Evolutionary conservation across 2,797 vertebrate genomes (phyloP), one percentile per base, ranked within the genome.

Genomic region (Parotocinclus haroldoi): DNA sequence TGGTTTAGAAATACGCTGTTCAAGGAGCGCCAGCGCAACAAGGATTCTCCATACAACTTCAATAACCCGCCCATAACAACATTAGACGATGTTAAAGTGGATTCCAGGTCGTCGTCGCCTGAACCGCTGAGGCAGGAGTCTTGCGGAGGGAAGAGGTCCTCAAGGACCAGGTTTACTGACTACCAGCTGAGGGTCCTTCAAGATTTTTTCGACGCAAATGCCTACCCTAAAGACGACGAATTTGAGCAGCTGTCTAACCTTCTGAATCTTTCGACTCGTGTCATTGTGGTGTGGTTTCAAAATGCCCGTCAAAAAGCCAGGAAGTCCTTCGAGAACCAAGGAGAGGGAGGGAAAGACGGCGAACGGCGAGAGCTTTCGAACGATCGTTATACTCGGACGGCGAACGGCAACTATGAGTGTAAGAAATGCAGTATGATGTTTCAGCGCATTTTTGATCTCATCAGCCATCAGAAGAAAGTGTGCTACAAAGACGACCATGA

Each of bases 1-100:
- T 99, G 97, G 97, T 99, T 99, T 83, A 91, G 97, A 76, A 99
- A 99, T 81, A 99, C 96, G 0, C 88, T 99, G 36, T 99, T 99
- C 82, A 99, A 99, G 82, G 97, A 99, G 79, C 93, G 97, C 39
- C 97, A 99, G 61, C 92, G 96, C 69, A 98, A 99, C 87, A 99
- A 99, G 80, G 97, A 99, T 84, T 99, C 97, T 8, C 97, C 97
- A 0, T 99, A 99, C 79, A 99, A 99, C 82, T 99, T 99, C 84
- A 99, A 92, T 82, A 99, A 97, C 49, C 96, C 97, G 27, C 96
- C 97, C 36, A 93, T 93, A 61, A 96, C 91, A 72, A 94, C 92
- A 51, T 85, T 99, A 76, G 95, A 96, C 56, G 96, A 96, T 46
- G 80, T 93, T 66, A 95, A 90, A 81, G 91, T 94, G 6, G 95